Percentiles rank a stretch among this genome's conserved stretches.
Conservation (phyloP, 2,888 invertebrate genomes). For the Gandaritis pyraliata region DNA sequence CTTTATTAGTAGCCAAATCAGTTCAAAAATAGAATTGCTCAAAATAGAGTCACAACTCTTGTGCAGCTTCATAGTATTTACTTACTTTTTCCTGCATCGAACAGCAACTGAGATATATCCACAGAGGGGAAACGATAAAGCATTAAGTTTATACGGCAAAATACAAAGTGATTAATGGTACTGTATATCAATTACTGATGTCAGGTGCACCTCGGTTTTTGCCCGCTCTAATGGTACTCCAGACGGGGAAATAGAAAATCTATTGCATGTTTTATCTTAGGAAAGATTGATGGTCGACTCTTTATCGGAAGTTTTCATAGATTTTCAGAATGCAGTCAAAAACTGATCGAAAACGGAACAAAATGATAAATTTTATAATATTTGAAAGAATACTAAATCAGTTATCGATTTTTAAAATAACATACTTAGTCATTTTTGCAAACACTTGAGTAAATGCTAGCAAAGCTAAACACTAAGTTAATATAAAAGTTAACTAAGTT, state of each 20-base stretch:
- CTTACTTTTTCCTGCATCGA: constrained; percentile 5
- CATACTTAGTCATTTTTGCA: neutral
- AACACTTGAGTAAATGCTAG: constrained; percentile 19
- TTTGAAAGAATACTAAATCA: neutral
- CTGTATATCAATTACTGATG: constrained; percentile 77
- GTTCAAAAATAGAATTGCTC: too few species aligned
- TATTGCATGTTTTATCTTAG: constrained; percentile 57
- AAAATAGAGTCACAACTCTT: too few species aligned
- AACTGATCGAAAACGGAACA: neutral
- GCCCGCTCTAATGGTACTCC: constrained; percentile 58
- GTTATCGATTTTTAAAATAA: neutral
- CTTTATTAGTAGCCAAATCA: too few species aligned
- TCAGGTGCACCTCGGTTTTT: constrained; percentile 76
- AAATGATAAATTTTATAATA: neutral
- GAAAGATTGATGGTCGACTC: constrained; percentile 49
- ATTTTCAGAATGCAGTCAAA: constrained; percentile 9
- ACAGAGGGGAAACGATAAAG: constrained; percentile 38
- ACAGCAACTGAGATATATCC: constrained; percentile 18
- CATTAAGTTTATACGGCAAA: constrained; percentile 55
- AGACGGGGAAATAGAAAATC: constrained; percentile 50
- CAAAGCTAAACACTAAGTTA: constrained; percentile 45
- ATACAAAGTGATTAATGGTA: constrained; percentile 73
- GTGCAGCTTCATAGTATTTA: neutral
- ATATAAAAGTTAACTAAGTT: constrained; percentile 52
- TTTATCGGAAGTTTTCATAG: constrained; percentile 31